A percentile compares a stretch with the other conserved stretches of the same genome.
phyloP scores from a whole-genome alignment of 2,113 vertebrate genomes.

The Lepisosteus oculatus region DNA sequence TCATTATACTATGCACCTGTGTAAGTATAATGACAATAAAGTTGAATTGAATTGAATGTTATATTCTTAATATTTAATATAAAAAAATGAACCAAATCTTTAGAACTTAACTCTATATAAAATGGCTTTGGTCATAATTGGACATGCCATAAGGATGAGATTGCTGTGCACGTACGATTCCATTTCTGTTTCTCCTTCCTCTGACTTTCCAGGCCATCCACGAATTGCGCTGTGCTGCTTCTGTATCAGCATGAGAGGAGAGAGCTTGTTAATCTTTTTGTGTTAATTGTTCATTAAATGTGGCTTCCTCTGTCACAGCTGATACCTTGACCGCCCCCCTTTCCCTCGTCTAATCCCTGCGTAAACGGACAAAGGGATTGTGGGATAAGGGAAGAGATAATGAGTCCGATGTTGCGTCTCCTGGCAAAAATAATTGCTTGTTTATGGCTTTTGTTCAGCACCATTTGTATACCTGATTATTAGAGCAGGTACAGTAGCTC shows the following conservation, averaged over 20 bases:
- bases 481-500: neutral
- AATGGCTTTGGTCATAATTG: too few species aligned
- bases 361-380: neutral
- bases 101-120: too few species aligned
- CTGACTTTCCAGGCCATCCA: too few species aligned
- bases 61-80: too few species aligned
- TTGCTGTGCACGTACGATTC: too few species aligned
- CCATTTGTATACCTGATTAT: slow-evolving; percentile 2
- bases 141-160: too few species aligned
- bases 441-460: slow-evolving; percentile 1
- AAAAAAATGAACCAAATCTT: too few species aligned
- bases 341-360: neutral
- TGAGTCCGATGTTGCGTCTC: neutral
- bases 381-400: neutral
- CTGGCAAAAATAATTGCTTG: neutral
- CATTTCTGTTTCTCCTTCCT: too few species aligned
- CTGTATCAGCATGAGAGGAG: neutral
- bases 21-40: too few species aligned
- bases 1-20: too few species aligned
- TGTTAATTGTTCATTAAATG: neutral
- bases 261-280: neutral
- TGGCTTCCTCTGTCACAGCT: neutral
- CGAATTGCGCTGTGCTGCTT: neutral
- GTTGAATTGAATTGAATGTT: too few species aligned
- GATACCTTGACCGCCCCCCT: neutral